These are phyloP conservation scores for Lepidurus arcticus DNA, from an alignment of 1,140 invertebrate genomes.

Conservation along the genomic window DNA sequence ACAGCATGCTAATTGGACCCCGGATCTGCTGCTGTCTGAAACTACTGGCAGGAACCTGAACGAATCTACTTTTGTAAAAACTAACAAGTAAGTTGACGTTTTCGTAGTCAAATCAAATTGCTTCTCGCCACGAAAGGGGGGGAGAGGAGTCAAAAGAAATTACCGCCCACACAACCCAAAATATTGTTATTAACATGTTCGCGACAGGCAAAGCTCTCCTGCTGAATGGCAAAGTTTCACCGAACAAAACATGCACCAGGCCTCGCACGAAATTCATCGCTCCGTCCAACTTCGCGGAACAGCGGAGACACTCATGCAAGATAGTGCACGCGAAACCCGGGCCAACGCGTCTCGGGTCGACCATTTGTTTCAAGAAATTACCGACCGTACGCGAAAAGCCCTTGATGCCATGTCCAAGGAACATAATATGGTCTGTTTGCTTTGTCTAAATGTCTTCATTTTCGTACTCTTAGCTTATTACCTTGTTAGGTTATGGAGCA, in stretches of 20 bases:
- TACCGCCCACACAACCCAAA: neutral
- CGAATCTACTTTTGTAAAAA: neutral
- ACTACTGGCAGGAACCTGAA: slow-evolving; percentile 11
- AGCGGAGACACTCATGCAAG: slow-evolving; percentile 30
- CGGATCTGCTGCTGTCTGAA: neutral
- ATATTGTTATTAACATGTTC: neutral
- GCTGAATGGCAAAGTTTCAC: slow-evolving; percentile 32
- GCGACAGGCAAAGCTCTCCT: slow-evolving; percentile 32
- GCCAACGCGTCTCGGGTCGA: slow-evolving; percentile 31
- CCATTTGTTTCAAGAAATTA: slow-evolving; percentile 33
- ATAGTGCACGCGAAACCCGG: slow-evolving; percentile 30
- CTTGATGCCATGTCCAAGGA: slow-evolving; percentile 30
- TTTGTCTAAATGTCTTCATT: neutral
- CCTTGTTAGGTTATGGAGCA: slow-evolving; percentile 22
- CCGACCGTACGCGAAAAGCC: slow-evolving; percentile 29
- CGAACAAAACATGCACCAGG: slow-evolving; percentile 31
- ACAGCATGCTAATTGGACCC: neutral
- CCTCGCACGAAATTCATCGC: slow-evolving; percentile 31
- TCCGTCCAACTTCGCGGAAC: slow-evolving; percentile 31
- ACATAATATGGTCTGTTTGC: slow-evolving; percentile 27
- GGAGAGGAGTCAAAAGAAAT: no score
- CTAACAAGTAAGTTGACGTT: neutral
- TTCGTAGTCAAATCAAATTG: neutral
- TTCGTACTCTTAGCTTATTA: neutral
- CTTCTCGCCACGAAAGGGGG: neutral